A percentile compares a stretch with the other conserved stretches of the same genome.
These are phyloP conservation scores for Torymus tubicola DNA, from an alignment of 2,888 invertebrate species.

Conservation along the genomic window DNA sequence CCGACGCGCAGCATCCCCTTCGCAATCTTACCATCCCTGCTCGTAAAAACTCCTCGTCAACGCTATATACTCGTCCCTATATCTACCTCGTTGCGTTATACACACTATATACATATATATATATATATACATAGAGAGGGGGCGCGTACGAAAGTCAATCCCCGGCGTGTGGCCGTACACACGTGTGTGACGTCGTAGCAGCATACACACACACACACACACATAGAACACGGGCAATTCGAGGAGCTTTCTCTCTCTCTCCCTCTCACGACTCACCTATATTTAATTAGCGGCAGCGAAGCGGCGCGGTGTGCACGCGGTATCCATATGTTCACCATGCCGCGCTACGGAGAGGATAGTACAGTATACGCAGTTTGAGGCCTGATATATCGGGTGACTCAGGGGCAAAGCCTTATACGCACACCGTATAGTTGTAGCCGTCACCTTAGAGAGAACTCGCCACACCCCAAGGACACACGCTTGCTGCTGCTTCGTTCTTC, in stretches of 20 bases:
- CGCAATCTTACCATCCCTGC: no score
- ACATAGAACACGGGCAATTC: slow-evolving; percentile 20
- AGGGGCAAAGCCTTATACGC: slow-evolving; percentile 29
- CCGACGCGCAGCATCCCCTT: no score
- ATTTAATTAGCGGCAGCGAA: slow-evolving; percentile 37
- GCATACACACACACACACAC: not conserved
- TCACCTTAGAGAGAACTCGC: not conserved
- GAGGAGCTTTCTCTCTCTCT: slow-evolving; percentile 23
- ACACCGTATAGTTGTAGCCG: not conserved
- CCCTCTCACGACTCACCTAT: slow-evolving; percentile 34
- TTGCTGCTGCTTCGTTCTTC: not conserved
- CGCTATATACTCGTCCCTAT: no score
- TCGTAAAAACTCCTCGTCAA: no score
- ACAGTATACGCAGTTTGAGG: not conserved
- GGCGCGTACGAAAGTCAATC: slow-evolving; percentile 37
- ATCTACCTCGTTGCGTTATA: no score
- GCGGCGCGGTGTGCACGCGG: slow-evolving; percentile 31
- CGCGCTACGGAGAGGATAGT: not conserved
- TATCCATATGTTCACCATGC: slow-evolving; percentile 43
- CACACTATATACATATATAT: no score
- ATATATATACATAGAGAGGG: no score
- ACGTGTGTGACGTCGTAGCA: not conserved
- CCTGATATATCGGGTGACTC: slow-evolving; percentile 41
- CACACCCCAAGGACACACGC: slow-evolving; percentile 18
- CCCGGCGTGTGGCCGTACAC: not conserved